Percentiles rank a stretch among this genome's conserved stretches.
Conservation (phyloP, 2,797 vertebrate species). For the Anolis apletophallus region DNA sequence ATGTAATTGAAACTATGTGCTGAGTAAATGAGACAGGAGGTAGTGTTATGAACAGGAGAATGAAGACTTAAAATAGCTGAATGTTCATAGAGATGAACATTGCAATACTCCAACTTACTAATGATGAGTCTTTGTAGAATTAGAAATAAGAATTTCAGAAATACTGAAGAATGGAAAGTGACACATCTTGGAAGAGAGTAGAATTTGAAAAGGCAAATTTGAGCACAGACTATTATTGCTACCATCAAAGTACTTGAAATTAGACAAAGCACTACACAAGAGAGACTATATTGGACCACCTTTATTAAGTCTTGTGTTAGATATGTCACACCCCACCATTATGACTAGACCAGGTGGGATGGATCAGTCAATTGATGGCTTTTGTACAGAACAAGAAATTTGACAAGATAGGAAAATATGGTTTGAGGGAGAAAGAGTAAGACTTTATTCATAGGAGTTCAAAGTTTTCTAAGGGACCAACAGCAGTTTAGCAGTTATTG, state of each 20-base stretch:
- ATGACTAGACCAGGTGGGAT: neutral
- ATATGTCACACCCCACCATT: neutral
- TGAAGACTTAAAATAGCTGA: neutral
- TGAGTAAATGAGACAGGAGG: neutral
- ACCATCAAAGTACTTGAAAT: neutral
- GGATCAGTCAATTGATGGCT: neutral
- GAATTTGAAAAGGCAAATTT: neutral
- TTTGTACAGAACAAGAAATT: neutral
- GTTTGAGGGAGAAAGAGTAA: neutral
- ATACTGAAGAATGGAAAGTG: slow-evolving; percentile 2
- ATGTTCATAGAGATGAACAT: neutral
- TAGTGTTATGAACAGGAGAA: slow-evolving; percentile 1
- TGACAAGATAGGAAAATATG: neutral
- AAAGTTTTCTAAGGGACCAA: neutral
- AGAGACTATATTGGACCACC: neutral
- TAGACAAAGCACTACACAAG: neutral
- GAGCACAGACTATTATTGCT: neutral
- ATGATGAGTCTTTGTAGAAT: neutral
- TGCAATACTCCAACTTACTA: neutral
- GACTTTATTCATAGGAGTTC: neutral
- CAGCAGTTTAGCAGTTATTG: neutral
- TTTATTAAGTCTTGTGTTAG: neutral
- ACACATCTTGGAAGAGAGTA: neutral
- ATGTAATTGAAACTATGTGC: neutral
- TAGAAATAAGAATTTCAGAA: neutral